Conservation (phyloP, 2,113 vertebrate genomes). For the Daboia siamensis region DNA sequence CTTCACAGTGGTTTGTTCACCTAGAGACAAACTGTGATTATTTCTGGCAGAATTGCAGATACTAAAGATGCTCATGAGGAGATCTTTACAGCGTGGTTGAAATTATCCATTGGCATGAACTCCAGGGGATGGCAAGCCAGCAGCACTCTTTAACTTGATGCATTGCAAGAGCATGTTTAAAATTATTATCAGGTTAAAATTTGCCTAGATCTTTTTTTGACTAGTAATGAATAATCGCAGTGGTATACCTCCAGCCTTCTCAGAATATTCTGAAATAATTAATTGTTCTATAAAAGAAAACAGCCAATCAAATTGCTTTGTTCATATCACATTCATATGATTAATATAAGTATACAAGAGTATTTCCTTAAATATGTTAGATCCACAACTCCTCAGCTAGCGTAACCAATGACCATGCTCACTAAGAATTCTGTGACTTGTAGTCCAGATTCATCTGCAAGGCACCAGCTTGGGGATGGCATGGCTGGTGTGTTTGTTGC, state of each 20-base stretch:
- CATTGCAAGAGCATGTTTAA: constrained; percentile 26
- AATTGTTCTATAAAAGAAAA: background rate
- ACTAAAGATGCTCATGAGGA: constrained; percentile 27
- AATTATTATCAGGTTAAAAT: constrained; percentile 30
- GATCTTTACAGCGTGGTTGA: constrained; percentile 11
- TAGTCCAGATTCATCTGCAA: background rate
- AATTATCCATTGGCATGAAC: constrained; percentile 16
- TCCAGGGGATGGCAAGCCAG: background rate
- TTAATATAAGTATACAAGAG: background rate
- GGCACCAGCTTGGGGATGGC: background rate
- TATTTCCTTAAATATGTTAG: background rate
- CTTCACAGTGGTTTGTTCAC: background rate
- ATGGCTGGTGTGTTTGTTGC: background rate
- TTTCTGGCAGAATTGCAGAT: constrained; percentile 6
- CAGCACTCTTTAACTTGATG: constrained; percentile 41
- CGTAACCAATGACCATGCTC: background rate
- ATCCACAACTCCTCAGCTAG: background rate
- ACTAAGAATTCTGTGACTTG: background rate
- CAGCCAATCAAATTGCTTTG: no score
- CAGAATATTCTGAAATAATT: background rate
- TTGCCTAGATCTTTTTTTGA: constrained; percentile 3
- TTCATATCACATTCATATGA: background rate
- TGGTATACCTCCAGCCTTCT: background rate
- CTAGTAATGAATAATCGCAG: background rate
- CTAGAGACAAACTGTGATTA: background rate